Percentiles rank a stretch among this genome's conserved stretches.
Conservation (phyloP, 2,888 invertebrate genomes). For the Harpalus rufipes region DNA sequence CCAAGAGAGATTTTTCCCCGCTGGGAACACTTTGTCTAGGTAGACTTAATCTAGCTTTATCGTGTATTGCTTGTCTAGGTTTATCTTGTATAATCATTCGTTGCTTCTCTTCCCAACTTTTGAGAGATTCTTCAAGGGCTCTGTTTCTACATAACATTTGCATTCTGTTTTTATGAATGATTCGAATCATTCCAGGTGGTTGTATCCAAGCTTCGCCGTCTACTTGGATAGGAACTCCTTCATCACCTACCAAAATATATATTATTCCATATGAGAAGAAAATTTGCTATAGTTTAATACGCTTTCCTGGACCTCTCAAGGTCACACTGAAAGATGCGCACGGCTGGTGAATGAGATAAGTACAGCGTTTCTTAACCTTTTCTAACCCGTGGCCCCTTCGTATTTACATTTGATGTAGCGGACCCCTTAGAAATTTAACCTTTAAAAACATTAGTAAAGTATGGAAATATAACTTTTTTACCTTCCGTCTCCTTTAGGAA, state of each 20-base stretch:
- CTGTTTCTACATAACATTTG: constrained; percentile 97
- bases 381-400: too few relatives aligned
- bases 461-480: too few relatives aligned
- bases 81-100: constrained; percentile 76
- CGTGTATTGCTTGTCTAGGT: constrained; percentile 65
- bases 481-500: too few relatives aligned
- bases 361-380: too few relatives aligned
- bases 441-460: too few relatives aligned
- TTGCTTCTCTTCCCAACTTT: constrained; percentile 92
- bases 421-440: too few relatives aligned
- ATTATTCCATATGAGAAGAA: background rate
- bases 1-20: constrained; percentile 75
- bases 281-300: too few relatives aligned
- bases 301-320: too few relatives aligned
- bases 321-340: too few relatives aligned
- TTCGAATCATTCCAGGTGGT: constrained; percentile 96
- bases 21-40: constrained; percentile 76
- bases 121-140: constrained; percentile 92
- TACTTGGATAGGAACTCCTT: constrained; percentile 96
- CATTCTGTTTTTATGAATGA: constrained; percentile 97
- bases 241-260: constrained; percentile 80
- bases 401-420: too few relatives aligned
- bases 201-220: constrained; percentile 99
- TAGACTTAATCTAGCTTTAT: constrained; percentile 72
- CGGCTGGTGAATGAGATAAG: too few relatives aligned